These are phyloP conservation scores for Mechanitis messenoides DNA, from an alignment of 2,888 invertebrate species.

Conservation along the genomic window DNA sequence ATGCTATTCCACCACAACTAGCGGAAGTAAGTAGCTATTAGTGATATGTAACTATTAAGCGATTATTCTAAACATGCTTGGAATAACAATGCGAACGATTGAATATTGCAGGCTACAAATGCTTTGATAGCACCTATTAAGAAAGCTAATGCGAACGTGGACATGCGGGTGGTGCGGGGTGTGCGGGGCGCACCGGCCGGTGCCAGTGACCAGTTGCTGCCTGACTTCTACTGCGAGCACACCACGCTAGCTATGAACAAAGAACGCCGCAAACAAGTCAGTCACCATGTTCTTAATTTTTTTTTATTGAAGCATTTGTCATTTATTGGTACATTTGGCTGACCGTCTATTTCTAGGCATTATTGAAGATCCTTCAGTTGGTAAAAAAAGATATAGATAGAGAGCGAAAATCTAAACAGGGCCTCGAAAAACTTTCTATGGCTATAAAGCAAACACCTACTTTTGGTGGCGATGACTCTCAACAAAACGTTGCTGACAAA, in stretches of 20 bases:
- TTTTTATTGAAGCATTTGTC: not conserved
- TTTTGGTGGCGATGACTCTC: conserved; percentile 91
- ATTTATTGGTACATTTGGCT: not conserved
- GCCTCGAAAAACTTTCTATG: conserved; percentile 90
- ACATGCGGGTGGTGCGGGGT: conserved; percentile 79
- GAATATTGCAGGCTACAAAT: conserved; percentile 79
- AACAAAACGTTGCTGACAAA: conserved; percentile 93
- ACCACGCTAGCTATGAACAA: conserved; percentile 94
- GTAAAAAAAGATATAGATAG: conserved; percentile 92
- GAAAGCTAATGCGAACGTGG: conserved; percentile 83
- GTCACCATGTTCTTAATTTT: not conserved
- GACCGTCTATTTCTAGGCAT: conserved; percentile 71
- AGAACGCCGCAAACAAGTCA: conserved; percentile 88
- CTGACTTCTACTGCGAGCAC: conserved; percentile 97
- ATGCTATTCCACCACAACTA: conserved; percentile 86
- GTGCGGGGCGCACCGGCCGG: conserved; percentile 81
- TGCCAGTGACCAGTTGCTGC: conserved; percentile 88
- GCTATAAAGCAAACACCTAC: conserved; percentile 91
- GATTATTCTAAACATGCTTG: too few relatives aligned
- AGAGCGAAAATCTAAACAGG: conserved; percentile 92
- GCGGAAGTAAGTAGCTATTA: conserved; percentile 75
- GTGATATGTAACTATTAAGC: not conserved
- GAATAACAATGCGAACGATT: not conserved
- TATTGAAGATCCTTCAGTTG: conserved; percentile 89
- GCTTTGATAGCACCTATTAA: conserved; percentile 81